Percentiles rank a stretch among this genome's conserved stretches.
Conservation (phyloP, 2,888 invertebrate species). For the Meghimatium bilineatum region DNA sequence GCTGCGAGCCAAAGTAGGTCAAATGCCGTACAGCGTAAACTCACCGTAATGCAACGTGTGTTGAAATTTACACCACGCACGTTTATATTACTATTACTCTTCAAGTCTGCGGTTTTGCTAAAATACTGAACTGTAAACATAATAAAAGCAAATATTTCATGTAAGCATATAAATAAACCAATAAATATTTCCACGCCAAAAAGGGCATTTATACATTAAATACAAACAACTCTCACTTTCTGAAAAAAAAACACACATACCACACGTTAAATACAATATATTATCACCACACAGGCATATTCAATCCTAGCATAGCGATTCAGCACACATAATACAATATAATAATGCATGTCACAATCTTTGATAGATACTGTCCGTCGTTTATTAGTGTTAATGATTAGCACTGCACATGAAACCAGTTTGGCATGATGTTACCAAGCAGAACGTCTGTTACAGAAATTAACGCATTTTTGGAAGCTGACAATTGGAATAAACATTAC, state of each 20-base stretch:
- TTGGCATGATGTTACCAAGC: too few relatives aligned
- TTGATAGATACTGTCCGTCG: too few relatives aligned
- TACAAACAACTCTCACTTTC: background rate
- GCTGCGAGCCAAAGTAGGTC: conserved; percentile 10
- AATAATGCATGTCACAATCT: too few relatives aligned
- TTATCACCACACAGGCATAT: too few relatives aligned
- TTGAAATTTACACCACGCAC: background rate
- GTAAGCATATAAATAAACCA: background rate
- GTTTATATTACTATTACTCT: background rate
- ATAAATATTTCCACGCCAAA: background rate
- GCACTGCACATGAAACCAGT: too few relatives aligned
- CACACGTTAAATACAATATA: background rate
- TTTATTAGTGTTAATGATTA: too few relatives aligned
- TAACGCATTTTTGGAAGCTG: too few relatives aligned
- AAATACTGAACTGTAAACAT: background rate
- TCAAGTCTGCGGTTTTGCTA: background rate
- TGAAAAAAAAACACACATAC: background rate
- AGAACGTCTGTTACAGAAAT: too few relatives aligned
- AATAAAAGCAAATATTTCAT: background rate
- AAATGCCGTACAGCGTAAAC: background rate
- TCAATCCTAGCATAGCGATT: too few relatives aligned
- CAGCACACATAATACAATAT: too few relatives aligned
- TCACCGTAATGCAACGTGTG: background rate
- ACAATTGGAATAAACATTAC: too few relatives aligned
- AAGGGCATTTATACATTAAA: background rate